Evolutionary conservation across 2,113 vertebrate species (phyloP), one percentile per base, ranked within the genome.

Genomic region (Eurypyga helias): DNA sequence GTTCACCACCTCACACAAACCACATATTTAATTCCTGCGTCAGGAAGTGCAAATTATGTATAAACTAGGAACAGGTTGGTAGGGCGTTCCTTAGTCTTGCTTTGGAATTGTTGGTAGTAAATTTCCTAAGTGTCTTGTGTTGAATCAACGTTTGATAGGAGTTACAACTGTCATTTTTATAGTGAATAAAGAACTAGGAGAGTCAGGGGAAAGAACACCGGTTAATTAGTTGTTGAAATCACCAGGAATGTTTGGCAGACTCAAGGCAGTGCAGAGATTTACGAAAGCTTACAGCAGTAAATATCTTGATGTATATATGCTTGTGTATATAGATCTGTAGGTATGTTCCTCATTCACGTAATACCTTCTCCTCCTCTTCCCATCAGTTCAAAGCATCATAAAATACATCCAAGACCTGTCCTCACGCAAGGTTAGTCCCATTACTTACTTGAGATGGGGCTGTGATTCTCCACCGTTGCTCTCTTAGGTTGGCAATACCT

Each of bases 91-190:
- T 95, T 98, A 97, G 98, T 98, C 98, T 97, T 93, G 94, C 98
- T 98, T 97, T 97, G 97, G 98, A 98, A 98, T 96, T 94, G 97
- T 83, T 97, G 94, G 96, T 97, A 96, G 96, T 98, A 98, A 98
- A 98, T 98, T 98, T 98, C 94, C 98, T 93, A 97, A 97, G 97
- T 94, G 97, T 96, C 95, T 97, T 92, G 73, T 97, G 98, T 98
- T 72, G 51, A 97, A 98, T 97, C 93, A 95, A 97, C 98, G 89
- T 98, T 98, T 97, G 96, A 96, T 94, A 84, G 64, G 92, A 89
- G 95, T 96, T 96, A 91, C 94, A 97, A 98, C 96, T 97, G 98
- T 98, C 98, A 96, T 89, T 97, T 96, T 94, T 91, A 79, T 69
- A 70, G 52, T 52, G 79, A 90, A 89, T 86, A 91, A 96, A 86